Evolutionary conservation across 1,140 invertebrate species (phyloP).

Genomic region (Ylistrum balloti): DNA sequence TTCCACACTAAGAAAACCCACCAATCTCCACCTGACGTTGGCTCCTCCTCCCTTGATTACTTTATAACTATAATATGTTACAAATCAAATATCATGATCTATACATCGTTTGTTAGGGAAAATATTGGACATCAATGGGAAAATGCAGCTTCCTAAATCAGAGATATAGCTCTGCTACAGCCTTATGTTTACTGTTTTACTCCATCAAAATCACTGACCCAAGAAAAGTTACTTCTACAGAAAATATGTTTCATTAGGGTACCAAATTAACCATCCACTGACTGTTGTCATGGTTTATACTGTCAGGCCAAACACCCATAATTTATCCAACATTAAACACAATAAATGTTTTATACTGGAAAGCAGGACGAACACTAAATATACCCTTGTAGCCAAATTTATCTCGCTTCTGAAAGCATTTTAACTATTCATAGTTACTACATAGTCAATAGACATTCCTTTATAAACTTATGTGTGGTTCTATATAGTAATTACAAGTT

Average conservation of each 20-base stretch:
- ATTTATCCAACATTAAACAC: not conserved
- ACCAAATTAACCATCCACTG: not conserved
- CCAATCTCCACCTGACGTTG: no score
- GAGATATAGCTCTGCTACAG: no score
- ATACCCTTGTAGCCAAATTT: not conserved
- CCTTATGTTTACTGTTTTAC: no score
- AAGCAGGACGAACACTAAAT: not conserved
- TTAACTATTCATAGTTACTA: not conserved
- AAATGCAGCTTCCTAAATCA: no score
- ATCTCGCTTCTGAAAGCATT: not conserved
- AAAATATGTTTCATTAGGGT: not conserved
- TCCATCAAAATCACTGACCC: no score
- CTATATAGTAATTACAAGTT: not conserved
- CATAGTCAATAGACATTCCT: not conserved
- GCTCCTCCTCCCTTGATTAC: no score
- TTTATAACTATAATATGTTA: no score
- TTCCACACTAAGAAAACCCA: no score
- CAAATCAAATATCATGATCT: no score
- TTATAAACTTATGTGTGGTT: not conserved
- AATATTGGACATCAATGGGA: no score
- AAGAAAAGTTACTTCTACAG: no score
- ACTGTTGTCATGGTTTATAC: not conserved
- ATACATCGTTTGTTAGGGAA: no score
- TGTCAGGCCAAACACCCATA: not conserved
- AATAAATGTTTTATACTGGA: not conserved